Conservation (phyloP, 2,113 vertebrate genomes). For the Phyllostomus discolor region DNA sequence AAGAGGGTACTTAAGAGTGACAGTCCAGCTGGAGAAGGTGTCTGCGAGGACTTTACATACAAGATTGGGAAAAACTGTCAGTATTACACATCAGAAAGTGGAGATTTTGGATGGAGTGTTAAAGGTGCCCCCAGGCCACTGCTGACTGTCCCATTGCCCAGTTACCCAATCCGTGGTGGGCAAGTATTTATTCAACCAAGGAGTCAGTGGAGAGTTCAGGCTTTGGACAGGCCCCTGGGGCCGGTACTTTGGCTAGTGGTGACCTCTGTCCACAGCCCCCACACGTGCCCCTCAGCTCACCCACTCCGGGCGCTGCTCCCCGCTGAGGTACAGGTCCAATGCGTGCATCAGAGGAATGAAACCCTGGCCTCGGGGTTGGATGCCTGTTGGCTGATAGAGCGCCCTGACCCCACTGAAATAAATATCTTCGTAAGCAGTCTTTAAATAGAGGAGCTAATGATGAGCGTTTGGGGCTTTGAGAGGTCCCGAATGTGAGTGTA, state of each 20-base stretch:
- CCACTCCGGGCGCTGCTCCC: not conserved
- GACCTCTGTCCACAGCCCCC: not conserved
- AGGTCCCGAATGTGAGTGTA: not conserved
- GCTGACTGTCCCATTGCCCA: not conserved
- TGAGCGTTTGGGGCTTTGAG: not conserved
- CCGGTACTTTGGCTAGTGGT: not conserved
- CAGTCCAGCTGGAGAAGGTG: not conserved
- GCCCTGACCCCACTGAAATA: not conserved
- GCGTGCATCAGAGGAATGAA: not conserved
- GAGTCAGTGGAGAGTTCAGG: not conserved
- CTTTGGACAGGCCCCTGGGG: not conserved
- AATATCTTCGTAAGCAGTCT: not conserved
- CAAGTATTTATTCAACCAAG: not conserved
- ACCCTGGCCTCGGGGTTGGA: not conserved
- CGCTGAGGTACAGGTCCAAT: not conserved
- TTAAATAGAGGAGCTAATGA: not conserved
- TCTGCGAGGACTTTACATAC: not conserved
- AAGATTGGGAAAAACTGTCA: not conserved
- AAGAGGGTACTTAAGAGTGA: not conserved
- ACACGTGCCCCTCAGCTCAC: not conserved
- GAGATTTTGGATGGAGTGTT: not conserved
- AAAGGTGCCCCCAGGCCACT: not conserved
- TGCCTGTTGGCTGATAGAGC: not conserved
- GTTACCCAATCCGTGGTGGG: not conserved
- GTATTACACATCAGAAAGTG: not conserved